Percentiles rank a stretch among this genome's conserved stretches.
Evolutionary conservation across 2,113 vertebrate genomes (phyloP).

Genomic region (Asarcornis scutulata): DNA sequence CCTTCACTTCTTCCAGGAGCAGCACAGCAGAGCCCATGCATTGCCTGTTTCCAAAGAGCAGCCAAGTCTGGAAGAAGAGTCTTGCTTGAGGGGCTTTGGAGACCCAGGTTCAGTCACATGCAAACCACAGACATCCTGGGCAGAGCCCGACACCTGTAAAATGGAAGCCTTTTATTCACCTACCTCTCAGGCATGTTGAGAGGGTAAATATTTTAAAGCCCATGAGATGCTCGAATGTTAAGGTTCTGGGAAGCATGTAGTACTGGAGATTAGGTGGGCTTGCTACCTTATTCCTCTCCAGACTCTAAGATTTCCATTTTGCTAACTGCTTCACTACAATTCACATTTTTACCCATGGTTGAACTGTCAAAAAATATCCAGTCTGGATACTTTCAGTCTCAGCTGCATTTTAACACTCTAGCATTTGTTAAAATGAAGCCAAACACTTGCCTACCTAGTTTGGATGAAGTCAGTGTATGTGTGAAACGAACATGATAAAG

Average conservation of each 20-base stretch:
- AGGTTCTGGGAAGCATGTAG: background rate
- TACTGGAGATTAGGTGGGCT: background rate
- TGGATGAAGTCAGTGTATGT: background rate
- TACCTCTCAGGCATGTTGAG: background rate
- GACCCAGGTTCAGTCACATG: background rate
- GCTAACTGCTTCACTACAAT: background rate
- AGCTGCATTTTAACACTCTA: slow-evolving; percentile 23
- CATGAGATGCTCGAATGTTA: background rate
- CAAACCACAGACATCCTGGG: background rate
- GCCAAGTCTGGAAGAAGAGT: background rate
- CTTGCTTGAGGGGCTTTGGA: background rate
- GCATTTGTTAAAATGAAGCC: slow-evolving; percentile 37
- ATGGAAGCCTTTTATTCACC: background rate
- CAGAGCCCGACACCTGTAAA: background rate
- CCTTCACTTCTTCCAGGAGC: background rate
- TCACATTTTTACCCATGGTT: background rate
- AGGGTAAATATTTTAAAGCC: background rate
- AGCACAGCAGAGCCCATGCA: background rate
- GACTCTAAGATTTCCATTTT: background rate
- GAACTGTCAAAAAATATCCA: background rate
- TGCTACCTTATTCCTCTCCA: background rate
- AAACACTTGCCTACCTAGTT: background rate
- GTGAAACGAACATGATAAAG: background rate
- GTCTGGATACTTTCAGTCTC: slow-evolving; percentile 35
- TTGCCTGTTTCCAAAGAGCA: background rate